Conservation (phyloP, 1,140 invertebrate genomes). For the Diabrotica virgifera region DNA sequence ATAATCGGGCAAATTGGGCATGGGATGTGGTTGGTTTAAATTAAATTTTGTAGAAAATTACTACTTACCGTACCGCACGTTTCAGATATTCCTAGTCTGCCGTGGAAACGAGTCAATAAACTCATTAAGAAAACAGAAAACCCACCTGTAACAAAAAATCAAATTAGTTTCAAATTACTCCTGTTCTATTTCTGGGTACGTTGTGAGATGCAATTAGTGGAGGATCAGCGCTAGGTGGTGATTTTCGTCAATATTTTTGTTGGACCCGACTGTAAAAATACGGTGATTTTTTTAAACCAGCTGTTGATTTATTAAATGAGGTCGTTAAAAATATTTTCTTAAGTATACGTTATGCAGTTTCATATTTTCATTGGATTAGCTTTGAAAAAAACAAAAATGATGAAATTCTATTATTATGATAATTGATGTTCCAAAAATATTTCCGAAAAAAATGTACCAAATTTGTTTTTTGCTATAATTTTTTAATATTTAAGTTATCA, state of each 20-base stretch:
- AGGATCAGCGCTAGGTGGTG: neutral
- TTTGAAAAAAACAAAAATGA: no score
- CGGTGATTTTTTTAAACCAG: no score
- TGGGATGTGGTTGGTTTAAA: neutral
- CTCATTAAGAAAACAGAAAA: conserved; percentile 3
- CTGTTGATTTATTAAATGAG: no score
- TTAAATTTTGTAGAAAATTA: neutral
- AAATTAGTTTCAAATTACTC: neutral
- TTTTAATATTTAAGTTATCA: no score
- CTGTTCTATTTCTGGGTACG: neutral
- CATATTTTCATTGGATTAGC: no score
- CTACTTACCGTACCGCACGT: neutral
- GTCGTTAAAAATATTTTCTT: no score
- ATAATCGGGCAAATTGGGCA: neutral
- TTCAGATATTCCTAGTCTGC: neutral
- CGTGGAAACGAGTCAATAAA: neutral
- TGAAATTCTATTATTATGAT: no score
- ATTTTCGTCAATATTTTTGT: neutral
- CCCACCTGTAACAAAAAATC: neutral
- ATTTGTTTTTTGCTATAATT: no score
- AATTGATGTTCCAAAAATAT: no score
- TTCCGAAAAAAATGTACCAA: no score
- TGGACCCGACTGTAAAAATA: neutral
- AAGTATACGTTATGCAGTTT: no score
- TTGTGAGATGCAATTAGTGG: neutral